Conservation (phyloP, 2,113 vertebrate genomes). For the Zosterops hypoxanthus region DNA sequence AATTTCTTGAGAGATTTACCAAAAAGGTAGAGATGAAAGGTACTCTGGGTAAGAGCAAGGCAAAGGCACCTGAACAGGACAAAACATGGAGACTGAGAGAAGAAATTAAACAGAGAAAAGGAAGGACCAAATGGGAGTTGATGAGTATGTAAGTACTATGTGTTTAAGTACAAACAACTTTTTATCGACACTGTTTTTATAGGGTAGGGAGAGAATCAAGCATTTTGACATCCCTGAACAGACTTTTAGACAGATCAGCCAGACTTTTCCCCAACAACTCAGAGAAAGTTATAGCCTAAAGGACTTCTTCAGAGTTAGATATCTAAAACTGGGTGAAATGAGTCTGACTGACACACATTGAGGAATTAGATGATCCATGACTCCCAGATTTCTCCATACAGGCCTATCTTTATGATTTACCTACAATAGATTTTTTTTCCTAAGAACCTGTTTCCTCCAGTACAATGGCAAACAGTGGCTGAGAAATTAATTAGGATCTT, state of each 20-base stretch:
- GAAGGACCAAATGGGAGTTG: neutral
- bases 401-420: neutral
- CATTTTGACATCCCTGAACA: neutral
- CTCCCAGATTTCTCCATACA: neutral
- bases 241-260: neutral
- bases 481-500: neutral
- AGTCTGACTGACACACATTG: neutral
- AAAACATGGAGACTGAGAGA: neutral
- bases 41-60: neutral
- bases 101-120: neutral
- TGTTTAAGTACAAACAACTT: neutral
- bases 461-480: neutral
- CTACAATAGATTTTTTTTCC: neutral
- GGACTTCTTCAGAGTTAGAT: neutral
- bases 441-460: neutral
- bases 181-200: neutral
- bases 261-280: neutral
- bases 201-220: neutral
- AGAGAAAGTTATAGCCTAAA: neutral
- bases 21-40: neutral
- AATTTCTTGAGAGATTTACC: neutral
- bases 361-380: neutral
- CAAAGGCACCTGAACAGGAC: neutral
- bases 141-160: fast-evolving
- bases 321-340: neutral